Evolutionary conservation across 2,888 invertebrate species (phyloP), one percentile per base, ranked within the genome.

Genomic region (Philereme transversata): DNA sequence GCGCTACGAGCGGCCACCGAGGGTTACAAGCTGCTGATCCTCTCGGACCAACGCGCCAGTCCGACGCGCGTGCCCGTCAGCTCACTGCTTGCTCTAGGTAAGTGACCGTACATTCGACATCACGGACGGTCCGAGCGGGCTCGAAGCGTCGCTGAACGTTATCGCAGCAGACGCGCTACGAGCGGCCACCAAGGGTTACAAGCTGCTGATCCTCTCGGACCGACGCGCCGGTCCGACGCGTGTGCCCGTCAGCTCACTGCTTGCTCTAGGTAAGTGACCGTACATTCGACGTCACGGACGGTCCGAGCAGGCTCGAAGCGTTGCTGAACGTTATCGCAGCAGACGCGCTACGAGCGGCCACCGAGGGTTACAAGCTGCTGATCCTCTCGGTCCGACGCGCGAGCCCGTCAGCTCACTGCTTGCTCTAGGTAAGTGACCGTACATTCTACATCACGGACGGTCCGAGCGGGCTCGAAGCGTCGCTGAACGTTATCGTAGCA

Each of bases 121-220:
- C 67, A 84, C 90, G 40, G 96, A 96, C 54, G 98, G 97, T 0
- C 92, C 95, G 4, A 81, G 86, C 5, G 98, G 97, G 0, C 94
- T 99, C 66, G 87, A 96, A 64, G 94, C 95, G 5, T 96, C 97
- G n/a, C 92, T 99, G 58, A 94, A 96, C 57, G 93, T 94, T 41
- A 94, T 99, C 53, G 96, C 97, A 70, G 88, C 94, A 4, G 96
- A 97, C 80, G 98, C 99, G 0, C 95, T 95, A 70, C 86, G 93
- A 34, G 99, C 98, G 0, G 98, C 97, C 0, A 85, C 90, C 40
- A 89, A 92, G 48, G 97, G 96, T 6, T 97, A 95, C 90, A 97
- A 98, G 84, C 93, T 99, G 36, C 91, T 99, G 43, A 94, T 99
- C 52, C 91, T 99, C 49, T 97, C 97, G 0, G 99, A 99, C 87